Base-by-base conservation (phyloP, 2,888 invertebrate genomes). In the Drosophila putrida region DNA sequence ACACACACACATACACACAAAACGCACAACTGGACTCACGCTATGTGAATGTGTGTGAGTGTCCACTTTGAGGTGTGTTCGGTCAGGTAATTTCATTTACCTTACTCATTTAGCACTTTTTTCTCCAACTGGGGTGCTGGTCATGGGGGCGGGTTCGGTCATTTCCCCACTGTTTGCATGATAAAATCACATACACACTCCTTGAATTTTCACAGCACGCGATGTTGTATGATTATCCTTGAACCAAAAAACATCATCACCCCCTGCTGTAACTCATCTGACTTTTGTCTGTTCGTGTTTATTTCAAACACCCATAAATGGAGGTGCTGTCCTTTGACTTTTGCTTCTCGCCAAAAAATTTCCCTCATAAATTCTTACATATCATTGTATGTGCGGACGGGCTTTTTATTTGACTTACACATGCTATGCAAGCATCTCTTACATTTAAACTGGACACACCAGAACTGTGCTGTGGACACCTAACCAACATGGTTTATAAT, bases 181-280 rank as follows among this genome's bases (percentile, higher is more conserved):
- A 91, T 91, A 91, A 91, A 92, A 92, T 92, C 92, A 92, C 90
- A 91, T 91, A 90, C 92, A 92, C 92, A 92, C 92, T 91, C 92
- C 92, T 90, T 90, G 59, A 91, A 83, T 91, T 91, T 90, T 71
- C 78, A 68, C 82, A 80, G 89, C 91, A 91, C 91, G 91, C 92
- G 90, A 91, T 90, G 90, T 81, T 88, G 90, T 64, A 91, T 91
- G 90, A 90, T 90, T 90, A 90, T 90, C 82, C 90, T 87, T 89
- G 89, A 85, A 80, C 79, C 65, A 68, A 73, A 79, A 70, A 53
- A 68, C 54, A 50, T 9, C 60, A 38, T 4, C 10, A 36, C 49
- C 61, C 65, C 50, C 53, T 5, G 28, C 31, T n/a, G 8, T 28
- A 9, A 4, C 38, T n/a, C 49, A 59, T 36, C 38, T 57, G 61